Percentiles rank a stretch among this genome's conserved stretches.
phyloP scores from a whole-genome alignment of 2,888 invertebrate species.

The Psylliodes chrysocephalus region DNA sequence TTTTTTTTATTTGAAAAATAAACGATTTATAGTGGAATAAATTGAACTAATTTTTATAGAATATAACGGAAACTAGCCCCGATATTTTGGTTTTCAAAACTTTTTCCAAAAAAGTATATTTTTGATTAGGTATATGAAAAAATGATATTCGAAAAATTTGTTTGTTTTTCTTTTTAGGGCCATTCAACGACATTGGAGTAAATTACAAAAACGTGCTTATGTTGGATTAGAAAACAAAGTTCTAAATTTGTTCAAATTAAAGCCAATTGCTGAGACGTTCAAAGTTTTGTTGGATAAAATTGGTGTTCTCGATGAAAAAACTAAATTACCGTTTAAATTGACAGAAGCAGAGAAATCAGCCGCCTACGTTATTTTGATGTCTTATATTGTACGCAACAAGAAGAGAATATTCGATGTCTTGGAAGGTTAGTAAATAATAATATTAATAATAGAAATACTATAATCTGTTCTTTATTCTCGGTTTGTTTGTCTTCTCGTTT shows the following conservation, averaged over 20 bases:
- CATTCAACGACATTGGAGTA: slow-evolving; percentile 30
- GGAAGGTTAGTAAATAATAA: slow-evolving; percentile 37
- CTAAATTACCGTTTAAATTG: slow-evolving; percentile 27
- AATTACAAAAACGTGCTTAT: background rate
- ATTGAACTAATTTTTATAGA: too few species aligned
- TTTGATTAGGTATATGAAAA: too few species aligned
- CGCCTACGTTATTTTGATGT: slow-evolving; percentile 50
- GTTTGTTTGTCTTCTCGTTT: too few species aligned
- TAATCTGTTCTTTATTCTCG: too few species aligned
- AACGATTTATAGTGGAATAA: too few species aligned
- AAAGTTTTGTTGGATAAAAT: slow-evolving; percentile 35
- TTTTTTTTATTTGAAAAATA: too few species aligned
- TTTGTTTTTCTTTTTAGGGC: slow-evolving; percentile 31
- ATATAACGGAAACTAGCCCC: too few species aligned
- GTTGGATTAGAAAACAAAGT: slow-evolving; percentile 33
- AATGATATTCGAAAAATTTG: too few species aligned
- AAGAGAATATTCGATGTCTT: slow-evolving; percentile 47
- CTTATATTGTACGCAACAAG: slow-evolving; percentile 46
- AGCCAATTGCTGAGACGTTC: slow-evolving; percentile 47
- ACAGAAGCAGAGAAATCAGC: slow-evolving; percentile 40
- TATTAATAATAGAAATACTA: too few species aligned
- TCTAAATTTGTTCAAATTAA: slow-evolving; percentile 44
- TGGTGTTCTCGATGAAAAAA: slow-evolving; percentile 6
- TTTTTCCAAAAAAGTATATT: too few species aligned
- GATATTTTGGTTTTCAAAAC: too few species aligned